Conservation (phyloP, 2,113 vertebrate genomes). For the Aegithalos caudatus region DNA sequence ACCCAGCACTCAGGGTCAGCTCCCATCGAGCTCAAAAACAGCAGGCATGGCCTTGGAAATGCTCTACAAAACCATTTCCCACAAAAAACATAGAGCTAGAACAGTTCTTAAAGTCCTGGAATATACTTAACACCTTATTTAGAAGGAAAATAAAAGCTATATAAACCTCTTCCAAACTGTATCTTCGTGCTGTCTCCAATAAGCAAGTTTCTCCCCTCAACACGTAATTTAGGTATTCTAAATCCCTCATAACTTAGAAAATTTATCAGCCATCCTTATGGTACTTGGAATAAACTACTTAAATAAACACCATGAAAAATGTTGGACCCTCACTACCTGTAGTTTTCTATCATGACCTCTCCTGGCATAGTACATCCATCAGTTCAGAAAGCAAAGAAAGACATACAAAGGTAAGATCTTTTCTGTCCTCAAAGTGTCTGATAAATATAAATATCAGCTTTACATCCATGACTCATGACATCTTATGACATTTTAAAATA, state of each 20-base stretch:
- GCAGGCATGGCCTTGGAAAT: not conserved
- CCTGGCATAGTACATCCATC: constrained; percentile 31
- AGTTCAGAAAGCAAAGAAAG: constrained; percentile 38
- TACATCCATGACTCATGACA: constrained; percentile 30
- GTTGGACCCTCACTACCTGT: not conserved
- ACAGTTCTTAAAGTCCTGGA: not conserved
- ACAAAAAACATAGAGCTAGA: not conserved
- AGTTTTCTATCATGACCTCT: constrained; percentile 47
- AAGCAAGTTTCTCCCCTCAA: not conserved
- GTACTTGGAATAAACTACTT: not conserved
- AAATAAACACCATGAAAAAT: constrained; percentile 53
- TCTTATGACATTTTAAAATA: constrained; percentile 49
- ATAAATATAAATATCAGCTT: constrained; percentile 66
- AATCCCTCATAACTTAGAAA: not conserved
- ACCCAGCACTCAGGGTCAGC: not conserved
- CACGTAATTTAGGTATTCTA: not conserved
- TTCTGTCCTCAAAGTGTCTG: constrained; percentile 42
- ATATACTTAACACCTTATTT: not conserved
- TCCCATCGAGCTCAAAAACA: accelerated
- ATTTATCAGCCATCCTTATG: not conserved
- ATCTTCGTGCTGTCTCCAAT: not conserved
- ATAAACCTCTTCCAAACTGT: not conserved
- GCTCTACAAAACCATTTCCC: no score
- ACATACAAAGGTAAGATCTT: constrained; percentile 35
- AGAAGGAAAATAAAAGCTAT: not conserved